Evolutionary conservation across 1,140 invertebrate genomes (phyloP).

Genomic region (Goniozus legneri): DNA sequence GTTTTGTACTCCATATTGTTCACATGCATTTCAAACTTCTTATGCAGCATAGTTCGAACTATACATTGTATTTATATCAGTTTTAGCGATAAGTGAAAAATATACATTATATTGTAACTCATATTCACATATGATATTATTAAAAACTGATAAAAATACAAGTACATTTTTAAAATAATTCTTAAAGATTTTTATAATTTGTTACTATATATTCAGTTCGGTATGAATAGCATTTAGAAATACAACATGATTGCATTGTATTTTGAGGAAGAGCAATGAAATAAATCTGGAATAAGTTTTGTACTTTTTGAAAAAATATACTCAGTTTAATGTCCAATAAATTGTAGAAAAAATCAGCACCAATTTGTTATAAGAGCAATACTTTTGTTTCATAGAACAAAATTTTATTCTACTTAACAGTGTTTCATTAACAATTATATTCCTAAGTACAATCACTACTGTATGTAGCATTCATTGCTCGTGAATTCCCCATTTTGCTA

Average conservation of each 20-base stretch:
- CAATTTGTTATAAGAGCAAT: no score
- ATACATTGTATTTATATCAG: neutral
- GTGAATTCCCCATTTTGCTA: no score
- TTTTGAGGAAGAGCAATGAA: conserved; percentile 25
- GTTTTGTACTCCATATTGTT: neutral
- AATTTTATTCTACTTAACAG: no score
- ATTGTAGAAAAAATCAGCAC: no score
- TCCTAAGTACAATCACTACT: no score
- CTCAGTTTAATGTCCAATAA: no score
- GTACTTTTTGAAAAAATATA: no score
- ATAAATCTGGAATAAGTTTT: no score
- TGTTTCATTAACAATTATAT: no score
- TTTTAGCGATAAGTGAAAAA: neutral
- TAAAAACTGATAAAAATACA: neutral
- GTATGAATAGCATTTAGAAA: conserved; percentile 23
- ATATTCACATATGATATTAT: no score
- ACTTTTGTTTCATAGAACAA: no score
- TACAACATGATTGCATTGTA: conserved; percentile 15
- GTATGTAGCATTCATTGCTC: no score
- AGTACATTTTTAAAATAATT: neutral
- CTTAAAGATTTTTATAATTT: neutral
- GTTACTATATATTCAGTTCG: conserved; percentile 14
- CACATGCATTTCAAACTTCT: neutral
- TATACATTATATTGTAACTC: neutral
- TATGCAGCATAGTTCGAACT: neutral